A percentile compares a stretch with the other conserved stretches of the same genome.
These are phyloP conservation scores for Arenicola marina DNA, from an alignment of 2,888 invertebrate species.

Conservation along the genomic window DNA sequence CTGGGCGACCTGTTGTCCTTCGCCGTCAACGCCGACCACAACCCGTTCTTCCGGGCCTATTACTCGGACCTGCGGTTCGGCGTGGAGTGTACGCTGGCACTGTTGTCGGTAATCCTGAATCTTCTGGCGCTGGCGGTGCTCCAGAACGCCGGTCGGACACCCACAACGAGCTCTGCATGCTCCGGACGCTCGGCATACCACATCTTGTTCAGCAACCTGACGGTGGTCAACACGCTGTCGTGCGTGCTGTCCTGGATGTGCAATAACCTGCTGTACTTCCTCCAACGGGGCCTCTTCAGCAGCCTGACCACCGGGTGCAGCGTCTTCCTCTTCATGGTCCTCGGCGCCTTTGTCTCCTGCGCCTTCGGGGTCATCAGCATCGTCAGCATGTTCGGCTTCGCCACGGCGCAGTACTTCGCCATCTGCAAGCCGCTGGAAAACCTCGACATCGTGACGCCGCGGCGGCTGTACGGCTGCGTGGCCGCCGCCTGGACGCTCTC, in stretches of 20 bases:
- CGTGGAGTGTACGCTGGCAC: slow-evolving; percentile 12
- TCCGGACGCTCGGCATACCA: slow-evolving; percentile 25
- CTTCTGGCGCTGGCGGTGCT: slow-evolving; percentile 17
- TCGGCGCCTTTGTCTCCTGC: slow-evolving; percentile 21
- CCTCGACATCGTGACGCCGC: slow-evolving; percentile 12
- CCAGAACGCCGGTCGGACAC: slow-evolving; percentile 6
- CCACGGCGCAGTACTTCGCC: slow-evolving; percentile 30
- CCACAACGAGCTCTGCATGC: not conserved
- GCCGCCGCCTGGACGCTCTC: slow-evolving; percentile 19
- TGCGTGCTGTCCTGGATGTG: slow-evolving; percentile 21
- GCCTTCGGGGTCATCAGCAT: slow-evolving; percentile 24
- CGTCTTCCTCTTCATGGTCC: slow-evolving; percentile 20
- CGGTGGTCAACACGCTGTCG: slow-evolving; percentile 26
- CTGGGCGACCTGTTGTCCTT: no score
- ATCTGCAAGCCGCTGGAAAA: slow-evolving; percentile 29
- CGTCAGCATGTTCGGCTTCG: slow-evolving; percentile 30
- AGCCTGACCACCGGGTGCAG: slow-evolving; percentile 10
- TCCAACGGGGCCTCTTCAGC: slow-evolving; percentile 3
- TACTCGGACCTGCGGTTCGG: slow-evolving; percentile 17
- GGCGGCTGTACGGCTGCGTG: slow-evolving; percentile 14
- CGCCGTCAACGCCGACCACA: no score
- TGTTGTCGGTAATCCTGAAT: slow-evolving; percentile 8
- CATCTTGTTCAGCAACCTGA: slow-evolving; percentile 29
- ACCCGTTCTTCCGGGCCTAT: slow-evolving; percentile 16
- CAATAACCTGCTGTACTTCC: slow-evolving; percentile 27